Evolutionary conservation across 1,140 invertebrate genomes (phyloP).

Genomic region (Diplogasteroides magnus): DNA sequence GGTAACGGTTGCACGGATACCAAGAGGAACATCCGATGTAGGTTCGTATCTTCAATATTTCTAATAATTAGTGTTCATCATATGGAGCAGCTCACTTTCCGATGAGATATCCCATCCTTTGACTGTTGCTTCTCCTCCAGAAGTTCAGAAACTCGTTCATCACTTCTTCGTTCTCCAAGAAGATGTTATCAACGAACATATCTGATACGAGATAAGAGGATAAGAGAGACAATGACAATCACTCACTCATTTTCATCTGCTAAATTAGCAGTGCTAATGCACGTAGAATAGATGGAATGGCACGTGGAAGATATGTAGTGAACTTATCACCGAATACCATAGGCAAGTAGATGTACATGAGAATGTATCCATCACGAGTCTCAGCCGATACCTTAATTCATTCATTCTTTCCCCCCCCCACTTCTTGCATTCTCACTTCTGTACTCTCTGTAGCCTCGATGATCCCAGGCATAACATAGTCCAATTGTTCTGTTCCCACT

Average conservation of each 20-base stretch:
- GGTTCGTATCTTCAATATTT: slow-evolving; percentile 60
- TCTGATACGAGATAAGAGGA: no score
- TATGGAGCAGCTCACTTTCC: slow-evolving; percentile 82
- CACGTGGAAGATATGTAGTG: slow-evolving; percentile 89
- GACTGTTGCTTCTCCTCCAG: slow-evolving; percentile 87
- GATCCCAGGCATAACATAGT: slow-evolving; percentile 96
- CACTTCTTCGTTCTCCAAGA: slow-evolving; percentile 89
- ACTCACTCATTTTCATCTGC: slow-evolving; percentile 92
- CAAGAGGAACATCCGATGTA: slow-evolving; percentile 86
- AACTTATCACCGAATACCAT: slow-evolving; percentile 90
- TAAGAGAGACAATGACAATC: slow-evolving; percentile 5
- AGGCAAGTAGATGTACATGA: slow-evolving; percentile 99
- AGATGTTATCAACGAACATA: slow-evolving; percentile 93
- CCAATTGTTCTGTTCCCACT: slow-evolving; percentile 84
- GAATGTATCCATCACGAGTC: slow-evolving; percentile 97
- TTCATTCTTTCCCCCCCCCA: no score
- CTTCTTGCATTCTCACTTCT: slow-evolving; percentile 8
- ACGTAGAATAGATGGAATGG: slow-evolving; percentile 93
- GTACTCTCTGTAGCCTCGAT: slow-evolving; percentile 79
- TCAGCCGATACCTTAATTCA: slow-evolving; percentile 27
- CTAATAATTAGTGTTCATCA: not conserved
- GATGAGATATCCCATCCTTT: slow-evolving; percentile 86
- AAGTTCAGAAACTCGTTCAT: slow-evolving; percentile 93
- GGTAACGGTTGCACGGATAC: slow-evolving; percentile 78
- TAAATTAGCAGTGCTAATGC: no score